A percentile compares a stretch with the other conserved stretches of the same genome.
Conservation (phyloP, 1,140 invertebrate genomes). For the Hylyphantes graminicola region DNA sequence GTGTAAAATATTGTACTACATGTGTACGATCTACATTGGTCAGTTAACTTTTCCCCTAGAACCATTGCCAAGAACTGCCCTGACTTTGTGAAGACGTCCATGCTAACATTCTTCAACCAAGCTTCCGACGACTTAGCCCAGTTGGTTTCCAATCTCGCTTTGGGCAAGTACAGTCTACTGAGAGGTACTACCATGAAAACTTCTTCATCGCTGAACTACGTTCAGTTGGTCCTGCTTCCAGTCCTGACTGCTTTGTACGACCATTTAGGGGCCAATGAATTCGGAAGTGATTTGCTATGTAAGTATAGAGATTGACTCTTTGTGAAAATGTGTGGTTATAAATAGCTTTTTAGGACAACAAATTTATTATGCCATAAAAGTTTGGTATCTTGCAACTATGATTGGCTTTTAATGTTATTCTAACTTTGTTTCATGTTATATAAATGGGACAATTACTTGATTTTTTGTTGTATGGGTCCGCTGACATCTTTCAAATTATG, state of each 20-base stretch:
- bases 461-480: too few relatives aligned
- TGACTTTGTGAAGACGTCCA: slow-evolving; percentile 97
- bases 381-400: too few relatives aligned
- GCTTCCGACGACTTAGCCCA: slow-evolving; percentile 97
- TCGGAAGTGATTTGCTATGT: slow-evolving; percentile 95
- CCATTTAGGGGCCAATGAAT: slow-evolving; percentile 96
- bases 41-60: slow-evolving; percentile 65
- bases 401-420: too few relatives aligned
- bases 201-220: slow-evolving; percentile 92
- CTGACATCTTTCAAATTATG: too few relatives aligned
- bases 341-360: too few relatives aligned
- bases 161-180: slow-evolving; percentile 93
- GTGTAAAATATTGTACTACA: neutral
- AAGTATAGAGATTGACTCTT: slow-evolving; percentile 67
- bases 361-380: too few relatives aligned
- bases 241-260: slow-evolving; percentile 97
- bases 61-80: slow-evolving; percentile 98
- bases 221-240: slow-evolving; percentile 92
- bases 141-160: slow-evolving; percentile 93
- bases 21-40: neutral
- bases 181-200: slow-evolving; percentile 96
- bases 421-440: too few relatives aligned
- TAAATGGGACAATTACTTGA: too few relatives aligned
- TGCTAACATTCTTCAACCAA: slow-evolving; percentile 99
- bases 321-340: too few relatives aligned